These are phyloP conservation scores for Notothenia coriiceps DNA, from an alignment of 2,113 vertebrate genomes.

Conservation along the genomic window DNA sequence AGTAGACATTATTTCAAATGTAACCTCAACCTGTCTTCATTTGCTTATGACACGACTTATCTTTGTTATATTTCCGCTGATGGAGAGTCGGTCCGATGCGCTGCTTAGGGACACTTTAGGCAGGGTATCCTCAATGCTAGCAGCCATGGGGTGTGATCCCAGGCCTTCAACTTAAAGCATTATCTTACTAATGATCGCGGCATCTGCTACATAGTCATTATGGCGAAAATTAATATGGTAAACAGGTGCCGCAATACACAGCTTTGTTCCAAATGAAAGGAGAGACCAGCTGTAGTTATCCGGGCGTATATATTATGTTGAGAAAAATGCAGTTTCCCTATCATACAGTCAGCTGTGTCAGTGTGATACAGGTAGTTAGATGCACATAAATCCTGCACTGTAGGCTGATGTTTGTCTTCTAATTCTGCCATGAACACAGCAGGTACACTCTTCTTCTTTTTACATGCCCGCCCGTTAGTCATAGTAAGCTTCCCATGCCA, in stretches of 20 bases:
- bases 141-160: background rate
- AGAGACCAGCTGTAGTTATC: slow-evolving; percentile 24
- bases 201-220: slow-evolving; percentile 33
- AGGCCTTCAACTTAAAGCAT: slow-evolving; percentile 3
- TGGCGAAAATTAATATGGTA: slow-evolving; percentile 26
- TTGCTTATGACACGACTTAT: background rate
- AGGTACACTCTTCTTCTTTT: slow-evolving; percentile 16
- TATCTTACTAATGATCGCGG: slow-evolving; percentile 28
- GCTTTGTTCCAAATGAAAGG: slow-evolving; percentile 35
- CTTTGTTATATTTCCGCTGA: background rate
- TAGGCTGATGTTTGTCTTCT: slow-evolving; percentile 41
- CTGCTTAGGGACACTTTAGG: background rate
- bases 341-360: slow-evolving; percentile 20
- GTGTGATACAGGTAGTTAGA: slow-evolving; percentile 40
- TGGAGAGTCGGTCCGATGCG: background rate
- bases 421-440: slow-evolving; percentile 14
- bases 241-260: slow-evolving; percentile 30
- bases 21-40: slow-evolving; percentile 4
- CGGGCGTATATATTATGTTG: background rate
- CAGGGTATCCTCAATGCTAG: background rate
- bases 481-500: slow-evolving; percentile 7
- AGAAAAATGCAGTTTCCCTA: slow-evolving; percentile 32
- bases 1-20: slow-evolving; percentile 1
- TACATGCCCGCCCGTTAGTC: background rate
- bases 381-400: slow-evolving; percentile 38